A percentile compares a stretch with the other conserved stretches of the same genome.
Evolutionary conservation across 2,113 vertebrate genomes (phyloP).

Genomic region (Junco hyemalis): DNA sequence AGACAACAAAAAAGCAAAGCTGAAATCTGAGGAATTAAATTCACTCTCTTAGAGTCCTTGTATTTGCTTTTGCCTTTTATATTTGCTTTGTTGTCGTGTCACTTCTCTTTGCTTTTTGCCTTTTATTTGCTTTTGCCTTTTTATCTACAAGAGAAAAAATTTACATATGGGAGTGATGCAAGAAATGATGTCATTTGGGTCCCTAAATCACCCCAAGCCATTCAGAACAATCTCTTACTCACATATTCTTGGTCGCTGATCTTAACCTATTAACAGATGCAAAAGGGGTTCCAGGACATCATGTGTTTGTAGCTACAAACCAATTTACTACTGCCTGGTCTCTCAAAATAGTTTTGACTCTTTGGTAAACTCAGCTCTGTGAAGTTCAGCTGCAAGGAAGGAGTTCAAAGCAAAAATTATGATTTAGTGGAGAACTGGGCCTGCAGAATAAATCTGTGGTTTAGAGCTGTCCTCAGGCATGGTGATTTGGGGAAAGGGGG

Average conservation of each 20-base stretch:
- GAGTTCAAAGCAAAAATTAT: neutral
- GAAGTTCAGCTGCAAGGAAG: neutral
- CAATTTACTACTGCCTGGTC: neutral
- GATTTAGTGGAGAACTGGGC: neutral
- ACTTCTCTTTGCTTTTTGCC: neutral
- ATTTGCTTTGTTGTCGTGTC: neutral
- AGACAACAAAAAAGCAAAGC: neutral
- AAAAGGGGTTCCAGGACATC: neutral
- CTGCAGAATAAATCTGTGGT: fast-evolving
- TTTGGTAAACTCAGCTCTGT: neutral
- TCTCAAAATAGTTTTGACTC: neutral
- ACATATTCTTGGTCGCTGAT: neutral
- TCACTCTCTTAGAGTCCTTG: neutral
- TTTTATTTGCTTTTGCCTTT: conserved; percentile 17
- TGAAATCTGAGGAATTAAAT: neutral
- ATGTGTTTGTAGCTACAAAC: neutral
- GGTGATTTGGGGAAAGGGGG: fast-evolving
- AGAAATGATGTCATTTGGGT: neutral
- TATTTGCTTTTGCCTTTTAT: neutral
- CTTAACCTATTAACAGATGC: neutral
- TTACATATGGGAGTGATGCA: neutral
- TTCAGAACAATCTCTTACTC: neutral
- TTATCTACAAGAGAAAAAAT: neutral
- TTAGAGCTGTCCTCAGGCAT: neutral
- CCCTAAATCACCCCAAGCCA: neutral